Conservation (phyloP, 92 coral and sea anemone genomes). For the Bergia sp. region DNA sequence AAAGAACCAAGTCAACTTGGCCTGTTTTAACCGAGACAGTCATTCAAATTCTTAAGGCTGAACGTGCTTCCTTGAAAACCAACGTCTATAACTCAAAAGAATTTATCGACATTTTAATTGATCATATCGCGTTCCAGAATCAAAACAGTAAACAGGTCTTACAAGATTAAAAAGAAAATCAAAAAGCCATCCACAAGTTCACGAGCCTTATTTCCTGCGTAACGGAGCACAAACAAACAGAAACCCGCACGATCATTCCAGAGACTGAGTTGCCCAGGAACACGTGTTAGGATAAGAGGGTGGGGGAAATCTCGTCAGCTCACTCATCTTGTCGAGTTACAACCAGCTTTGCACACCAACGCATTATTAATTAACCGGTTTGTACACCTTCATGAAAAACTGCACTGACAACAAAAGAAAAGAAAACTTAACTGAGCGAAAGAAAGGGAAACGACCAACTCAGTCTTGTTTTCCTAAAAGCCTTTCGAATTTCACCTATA, state of each 20-base stretch:
- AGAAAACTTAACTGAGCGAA: too few species aligned
- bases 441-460: too few species aligned
- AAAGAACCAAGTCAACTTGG: too few species aligned
- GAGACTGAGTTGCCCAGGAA: not conserved
- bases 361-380: not conserved
- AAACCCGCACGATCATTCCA: not conserved
- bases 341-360: not conserved
- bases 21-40: too few species aligned
- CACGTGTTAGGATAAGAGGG: too few species aligned
- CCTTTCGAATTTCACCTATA: too few species aligned
- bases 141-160: slow-evolving; percentile 35
- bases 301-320: too few species aligned
- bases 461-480: too few species aligned
- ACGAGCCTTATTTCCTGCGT: not conserved
- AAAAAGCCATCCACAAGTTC: not conserved
- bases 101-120: not conserved
- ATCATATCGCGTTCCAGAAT: not conserved
- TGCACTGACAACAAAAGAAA: too few species aligned
- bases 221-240: not conserved
- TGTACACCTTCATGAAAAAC: too few species aligned
- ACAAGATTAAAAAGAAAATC: not conserved
- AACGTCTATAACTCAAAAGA: not conserved
- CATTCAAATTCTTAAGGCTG: not conserved
- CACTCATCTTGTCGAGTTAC: too few species aligned
- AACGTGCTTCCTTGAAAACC: not conserved